These are phyloP conservation scores for Phymorhynchus buccinoides DNA, from an alignment of 1,140 invertebrate genomes.

Conservation along the genomic window DNA sequence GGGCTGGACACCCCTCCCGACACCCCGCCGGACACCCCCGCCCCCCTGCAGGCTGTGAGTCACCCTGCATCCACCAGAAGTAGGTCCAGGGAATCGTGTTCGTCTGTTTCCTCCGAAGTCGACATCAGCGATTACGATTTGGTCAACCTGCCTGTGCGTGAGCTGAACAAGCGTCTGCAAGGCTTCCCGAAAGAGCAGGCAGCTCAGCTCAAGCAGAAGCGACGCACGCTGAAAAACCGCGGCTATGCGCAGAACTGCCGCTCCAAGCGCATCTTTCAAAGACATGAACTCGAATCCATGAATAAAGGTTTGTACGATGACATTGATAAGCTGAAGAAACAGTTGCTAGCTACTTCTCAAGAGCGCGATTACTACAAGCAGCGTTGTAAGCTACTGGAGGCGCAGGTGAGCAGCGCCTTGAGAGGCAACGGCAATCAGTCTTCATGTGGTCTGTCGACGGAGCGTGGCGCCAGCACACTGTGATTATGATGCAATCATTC, in stretches of 20 bases:
- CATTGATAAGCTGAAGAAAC: neutral
- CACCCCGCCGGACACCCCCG: neutral
- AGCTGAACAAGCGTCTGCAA: conserved; percentile 95
- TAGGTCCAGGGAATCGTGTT: conserved; percentile 24
- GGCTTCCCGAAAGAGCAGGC: conserved; percentile 93
- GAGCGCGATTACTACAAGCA: neutral
- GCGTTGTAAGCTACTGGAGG: neutral
- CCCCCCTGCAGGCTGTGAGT: conserved; percentile 31
- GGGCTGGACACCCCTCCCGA: conserved; percentile 2
- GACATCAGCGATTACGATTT: conserved; percentile 88
- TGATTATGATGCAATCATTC: too few species aligned
- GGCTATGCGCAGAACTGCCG: conserved; percentile 99
- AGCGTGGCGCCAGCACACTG: neutral
- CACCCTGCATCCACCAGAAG: conserved; percentile 20
- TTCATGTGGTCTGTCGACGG: neutral
- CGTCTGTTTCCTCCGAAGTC: conserved; percentile 22
- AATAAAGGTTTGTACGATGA: conserved; percentile 78
- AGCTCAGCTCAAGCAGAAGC: conserved; percentile 92
- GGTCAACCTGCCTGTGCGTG: conserved; percentile 91
- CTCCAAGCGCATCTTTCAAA: conserved; percentile 69
- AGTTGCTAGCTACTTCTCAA: neutral
- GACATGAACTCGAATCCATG: conserved; percentile 81
- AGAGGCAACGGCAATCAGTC: neutral
- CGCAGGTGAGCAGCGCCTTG: neutral
- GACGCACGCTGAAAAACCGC: conserved; percentile 97